Evolutionary conservation across 2,888 invertebrate genomes (phyloP), one percentile per base, ranked within the genome.

Genomic region (Tenthredo mesomela): DNA sequence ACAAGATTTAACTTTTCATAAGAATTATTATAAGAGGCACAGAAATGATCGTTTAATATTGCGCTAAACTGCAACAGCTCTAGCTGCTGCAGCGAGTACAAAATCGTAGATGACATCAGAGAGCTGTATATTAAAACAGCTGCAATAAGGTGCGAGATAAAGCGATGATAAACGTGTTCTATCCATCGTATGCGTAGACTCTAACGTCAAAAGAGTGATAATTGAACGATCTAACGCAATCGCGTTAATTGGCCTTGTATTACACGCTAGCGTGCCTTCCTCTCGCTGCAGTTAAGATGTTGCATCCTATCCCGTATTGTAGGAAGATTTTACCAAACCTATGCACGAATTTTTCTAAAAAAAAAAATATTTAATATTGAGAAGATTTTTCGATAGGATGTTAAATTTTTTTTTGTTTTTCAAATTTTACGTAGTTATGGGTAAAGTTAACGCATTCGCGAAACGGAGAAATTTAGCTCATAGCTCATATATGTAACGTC

Each of bases 191-290:
- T 15, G 18, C 40, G 50, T 77, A 77, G 77, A 54, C 40, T 25
- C 12, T 47, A 61, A 61, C 37, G 80, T 80, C 37, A 80, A 80
- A 61, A 21, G 43, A 43, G 61, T 40, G 80, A 61, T 80, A 80
- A 80, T 61, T 61, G 37, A 58, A 80, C 37, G 80, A 80, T 80
- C 80, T 61, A 80, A 80, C 80, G 61, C 61, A 61, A 80, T 80
- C 58, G 80, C 80, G 80, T 61, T 80, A 80, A 80, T 80, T 80
- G 33, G 40, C 80, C 80, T 80, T 80, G 61, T 58, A 80, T 54
- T 25, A 61, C 58, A n/a, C n/a, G n/a, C n/a, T n/a, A 9, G 37
- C 80, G 7, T 61, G 25, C 40, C 58, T 61, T 80, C 61, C 40
- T 78, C 61, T 18, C 58, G 21, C 21, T 78, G 37, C 58, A 78